A percentile compares a stretch with the other conserved stretches of the same genome.
phyloP scores from a whole-genome alignment of 2,888 invertebrate genomes.

The Acronicta leporina region DNA sequence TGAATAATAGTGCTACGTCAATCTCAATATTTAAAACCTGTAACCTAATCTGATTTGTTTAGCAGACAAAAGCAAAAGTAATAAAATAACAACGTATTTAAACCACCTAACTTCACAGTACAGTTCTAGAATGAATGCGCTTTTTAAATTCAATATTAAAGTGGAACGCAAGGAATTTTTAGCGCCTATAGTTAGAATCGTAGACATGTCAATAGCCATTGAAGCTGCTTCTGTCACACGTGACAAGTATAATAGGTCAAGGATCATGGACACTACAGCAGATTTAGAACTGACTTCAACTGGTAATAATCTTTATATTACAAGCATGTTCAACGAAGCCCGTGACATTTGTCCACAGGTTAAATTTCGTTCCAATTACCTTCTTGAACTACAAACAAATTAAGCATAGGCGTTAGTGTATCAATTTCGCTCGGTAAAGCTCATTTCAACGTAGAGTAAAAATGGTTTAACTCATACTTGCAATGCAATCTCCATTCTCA shows the following conservation, averaged over 20 bases:
- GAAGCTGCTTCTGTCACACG: conserved; percentile 57
- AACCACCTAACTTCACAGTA: conserved; percentile 4
- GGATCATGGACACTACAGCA: conserved; percentile 64
- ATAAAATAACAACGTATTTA: conserved; percentile 12
- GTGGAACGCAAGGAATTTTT: conserved; percentile 54
- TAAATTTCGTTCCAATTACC: too few relatives aligned
- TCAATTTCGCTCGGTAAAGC: too few relatives aligned
- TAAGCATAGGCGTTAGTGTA: too few relatives aligned
- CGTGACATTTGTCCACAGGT: too few relatives aligned
- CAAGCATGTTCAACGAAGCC: too few relatives aligned
- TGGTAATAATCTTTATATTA: conserved; percentile 44
- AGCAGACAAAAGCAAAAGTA: background rate
- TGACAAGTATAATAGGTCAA: conserved; percentile 66
- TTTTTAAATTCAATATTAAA: conserved; percentile 38
- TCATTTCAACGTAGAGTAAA: too few relatives aligned
- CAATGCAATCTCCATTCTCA: background rate
- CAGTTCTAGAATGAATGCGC: conserved; percentile 22
- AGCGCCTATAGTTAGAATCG: conserved; percentile 54
- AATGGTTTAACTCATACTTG: background rate
- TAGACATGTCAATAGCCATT: conserved; percentile 66
- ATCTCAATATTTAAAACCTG: too few relatives aligned
- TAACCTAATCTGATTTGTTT: background rate
- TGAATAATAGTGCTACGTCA: too few relatives aligned
- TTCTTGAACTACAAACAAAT: too few relatives aligned
- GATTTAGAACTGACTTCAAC: conserved; percentile 55